Evolutionary conservation across 2,113 vertebrate species (phyloP), one percentile per base, ranked within the genome.

Genomic region (Xyrauchen texanus): DNA sequence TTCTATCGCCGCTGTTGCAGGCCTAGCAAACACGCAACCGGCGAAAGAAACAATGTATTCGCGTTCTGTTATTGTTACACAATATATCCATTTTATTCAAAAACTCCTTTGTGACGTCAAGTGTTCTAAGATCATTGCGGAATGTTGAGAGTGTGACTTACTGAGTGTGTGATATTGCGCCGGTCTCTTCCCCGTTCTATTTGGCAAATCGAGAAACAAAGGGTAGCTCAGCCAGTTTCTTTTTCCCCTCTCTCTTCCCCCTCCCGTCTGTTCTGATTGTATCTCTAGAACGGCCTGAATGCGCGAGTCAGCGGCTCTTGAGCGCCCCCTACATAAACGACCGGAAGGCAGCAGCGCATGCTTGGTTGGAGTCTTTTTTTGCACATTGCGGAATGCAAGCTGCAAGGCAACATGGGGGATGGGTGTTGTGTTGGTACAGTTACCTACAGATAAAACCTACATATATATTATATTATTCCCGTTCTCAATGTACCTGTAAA

Each of bases 201-300:
- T 88, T 84, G 65, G 83, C 71, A 68, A 76, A 72, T 68, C 87
- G 85, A 92, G 91, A 92, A 93, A 94, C 92, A 93, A 93, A 93
- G 92, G 91, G 82, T 89, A 85, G 89, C 83, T 87, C 80, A 84
- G 87, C 88, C 86, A 85, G 88, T 85, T 79, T 81, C 83, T 88
- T 88, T 90, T 88, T 85, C 82, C 70, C 78, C 69, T 76, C 86
- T 61, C 78, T 68, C 82, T 82, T 21, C 68, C 77, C 70, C 64
- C 81, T 67, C 68, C 49, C 61, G 15, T 61, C 83, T 64, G 62
- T 63, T 77, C 83, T 80, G 87, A 87, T 85, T 78, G 85, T 82
- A 86, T 84, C 85, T 61, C 81, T 79, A 73, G 79, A 82, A 63
- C 86, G 76, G 86, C 78, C 76, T 82, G 12, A 12, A 55, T 8